Evolutionary conservation across 2,113 vertebrate species (phyloP).

Genomic region (Hepsetus odoe): DNA sequence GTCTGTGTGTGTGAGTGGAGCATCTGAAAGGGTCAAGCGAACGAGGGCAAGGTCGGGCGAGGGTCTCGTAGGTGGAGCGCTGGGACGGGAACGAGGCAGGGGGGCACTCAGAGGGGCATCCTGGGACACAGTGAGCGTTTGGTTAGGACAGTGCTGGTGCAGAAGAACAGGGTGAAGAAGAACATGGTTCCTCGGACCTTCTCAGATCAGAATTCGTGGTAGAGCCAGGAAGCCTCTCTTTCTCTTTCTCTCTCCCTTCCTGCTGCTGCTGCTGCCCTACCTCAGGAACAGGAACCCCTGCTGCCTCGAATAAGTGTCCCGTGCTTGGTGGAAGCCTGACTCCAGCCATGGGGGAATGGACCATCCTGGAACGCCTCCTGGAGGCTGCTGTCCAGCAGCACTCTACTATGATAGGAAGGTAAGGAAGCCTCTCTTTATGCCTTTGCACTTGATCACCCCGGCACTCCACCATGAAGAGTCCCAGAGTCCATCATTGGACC

Average conservation of each 20-base stretch:
- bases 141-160: no score
- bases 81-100: no score
- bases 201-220: not conserved
- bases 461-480: not conserved
- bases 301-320: slow-evolving; percentile 24
- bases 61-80: not conserved
- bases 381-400: slow-evolving; percentile 98
- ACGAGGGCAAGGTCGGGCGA: not conserved
- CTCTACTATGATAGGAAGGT: slow-evolving; percentile 99
- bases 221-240: not conserved
- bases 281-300: not conserved
- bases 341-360: slow-evolving; percentile 97
- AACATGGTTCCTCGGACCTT: slow-evolving; percentile 8
- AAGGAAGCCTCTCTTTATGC: slow-evolving; percentile 63
- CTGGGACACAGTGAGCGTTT: not conserved
- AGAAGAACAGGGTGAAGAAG: not conserved
- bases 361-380: slow-evolving; percentile 97
- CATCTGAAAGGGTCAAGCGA: not conserved
- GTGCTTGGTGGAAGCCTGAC: slow-evolving; percentile 68
- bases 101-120: slow-evolving; percentile 24
- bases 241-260: not conserved
- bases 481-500: not conserved
- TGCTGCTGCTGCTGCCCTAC: slow-evolving; percentile 17
- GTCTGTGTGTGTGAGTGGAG: no score
- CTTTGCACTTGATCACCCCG: not conserved